Evolutionary conservation across 2,888 invertebrate genomes (phyloP), one percentile per base, ranked within the genome.

Genomic region (Catocala fraxini): DNA sequence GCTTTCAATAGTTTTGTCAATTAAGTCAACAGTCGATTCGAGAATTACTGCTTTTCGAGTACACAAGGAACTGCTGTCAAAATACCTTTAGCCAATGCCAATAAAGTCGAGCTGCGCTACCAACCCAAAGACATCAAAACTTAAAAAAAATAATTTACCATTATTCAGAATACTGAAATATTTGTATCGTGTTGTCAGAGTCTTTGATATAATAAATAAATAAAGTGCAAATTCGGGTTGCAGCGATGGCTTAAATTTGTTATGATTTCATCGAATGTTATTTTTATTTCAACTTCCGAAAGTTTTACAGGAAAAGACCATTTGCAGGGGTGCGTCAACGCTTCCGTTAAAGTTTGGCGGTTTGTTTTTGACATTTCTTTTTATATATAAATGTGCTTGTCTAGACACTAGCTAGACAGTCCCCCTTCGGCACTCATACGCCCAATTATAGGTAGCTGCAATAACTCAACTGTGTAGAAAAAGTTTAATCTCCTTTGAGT

Each of bases 401-500:
- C 81, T 77, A 83, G 82, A 78, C 75, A 59, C 55, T 51, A 58
- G 70, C 67, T 73, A 81, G 82, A 77, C 79, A 60, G 63, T 3
- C 57, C 68, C 81, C 81, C 79, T 75, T 63, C 55, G 56, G 47
- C 51, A 54, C 68, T 78, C 65, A 71, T 63, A 72, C 77, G 71
- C 77, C 82, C 84, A 86, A 85, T 84, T 87, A 85, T 83, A 78
- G 78, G 73, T 73, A 72, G 58, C 63, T 68, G 81, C 81, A 77
- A 79, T 78, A 81, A 84, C 81, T 79, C 81, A 81, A 76, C 72
- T 72, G 79, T 63, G 67, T 66, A 75, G 68, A 81, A 83, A 85
- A 85, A 86, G 81, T 89, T 87, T 88, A 89, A 90, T 89, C 86
- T 84, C 68, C 71, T 77, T 79, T 89, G 89, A 90, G 83, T 84